A percentile compares a stretch with the other conserved stretches of the same genome.
phyloP scores from a whole-genome alignment of 2,113 vertebrate species.

The Neoarius graeffei region DNA sequence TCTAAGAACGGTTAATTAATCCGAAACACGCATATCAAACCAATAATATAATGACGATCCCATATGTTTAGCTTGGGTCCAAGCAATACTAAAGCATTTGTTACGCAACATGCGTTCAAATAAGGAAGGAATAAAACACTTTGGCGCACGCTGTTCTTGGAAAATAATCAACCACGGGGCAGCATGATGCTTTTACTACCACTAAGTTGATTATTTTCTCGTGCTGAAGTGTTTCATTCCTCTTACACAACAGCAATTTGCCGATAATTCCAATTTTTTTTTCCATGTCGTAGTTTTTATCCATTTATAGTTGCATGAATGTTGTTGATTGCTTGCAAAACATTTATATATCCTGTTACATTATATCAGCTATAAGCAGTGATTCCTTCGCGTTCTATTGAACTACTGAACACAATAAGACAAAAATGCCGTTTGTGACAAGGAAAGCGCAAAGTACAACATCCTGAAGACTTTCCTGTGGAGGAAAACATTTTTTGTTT shows the following conservation, averaged over 20 bases:
- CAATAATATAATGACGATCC: not conserved
- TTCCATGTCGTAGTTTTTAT: not conserved
- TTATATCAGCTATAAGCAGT: not conserved
- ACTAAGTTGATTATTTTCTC: not conserved
- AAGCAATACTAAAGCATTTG: not conserved
- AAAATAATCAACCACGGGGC: not conserved
- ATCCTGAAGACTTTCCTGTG: not conserved
- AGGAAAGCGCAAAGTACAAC: not conserved
- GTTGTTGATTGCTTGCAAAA: not conserved
- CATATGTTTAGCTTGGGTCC: not conserved
- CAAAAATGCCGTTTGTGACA: not conserved
- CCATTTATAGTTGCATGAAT: not conserved
- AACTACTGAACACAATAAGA: not conserved
- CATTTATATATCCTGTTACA: not conserved
- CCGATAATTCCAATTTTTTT: not conserved
- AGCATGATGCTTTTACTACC: not conserved
- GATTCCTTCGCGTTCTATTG: not conserved
- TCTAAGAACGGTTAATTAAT: not conserved
- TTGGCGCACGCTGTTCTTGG: not conserved
- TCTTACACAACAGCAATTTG: not conserved
- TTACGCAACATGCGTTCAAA: not conserved
- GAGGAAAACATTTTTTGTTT: not conserved
- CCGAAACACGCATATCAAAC: not conserved
- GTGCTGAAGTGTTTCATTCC: not conserved
- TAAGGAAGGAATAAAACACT: not conserved